phyloP scores from a whole-genome alignment of 2,888 invertebrate species.

The Drymonia ruficornis region DNA sequence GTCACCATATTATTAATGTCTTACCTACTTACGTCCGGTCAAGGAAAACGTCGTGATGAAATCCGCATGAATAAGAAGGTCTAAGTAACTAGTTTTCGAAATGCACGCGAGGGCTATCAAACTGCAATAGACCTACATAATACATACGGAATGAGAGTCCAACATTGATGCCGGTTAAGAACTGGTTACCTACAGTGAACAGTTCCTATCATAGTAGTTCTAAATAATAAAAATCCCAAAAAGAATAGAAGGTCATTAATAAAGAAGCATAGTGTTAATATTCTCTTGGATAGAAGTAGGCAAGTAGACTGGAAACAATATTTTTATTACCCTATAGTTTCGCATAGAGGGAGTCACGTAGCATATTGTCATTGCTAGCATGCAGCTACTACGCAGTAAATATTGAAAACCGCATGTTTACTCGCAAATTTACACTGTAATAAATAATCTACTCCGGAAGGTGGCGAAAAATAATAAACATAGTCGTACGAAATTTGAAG shows the following conservation, averaged over 20 bases:
- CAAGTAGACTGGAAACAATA: too few relatives aligned
- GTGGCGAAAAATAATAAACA: not conserved
- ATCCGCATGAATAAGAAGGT: conserved; percentile 2
- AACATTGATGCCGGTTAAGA: too few relatives aligned
- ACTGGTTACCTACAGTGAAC: too few relatives aligned
- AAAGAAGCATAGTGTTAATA: too few relatives aligned
- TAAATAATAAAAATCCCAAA: too few relatives aligned
- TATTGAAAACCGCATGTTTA: not conserved
- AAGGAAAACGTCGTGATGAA: conserved; percentile 2
- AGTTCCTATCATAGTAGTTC: too few relatives aligned
- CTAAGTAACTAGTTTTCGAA: conserved; percentile 2
- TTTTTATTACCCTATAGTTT: too few relatives aligned
- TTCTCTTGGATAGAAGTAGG: too few relatives aligned
- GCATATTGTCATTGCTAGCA: too few relatives aligned
- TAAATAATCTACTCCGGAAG: not conserved
- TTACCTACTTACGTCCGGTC: not conserved
- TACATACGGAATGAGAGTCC: not conserved
- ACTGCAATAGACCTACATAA: not conserved
- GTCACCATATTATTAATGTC: not conserved
- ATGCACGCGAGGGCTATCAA: not conserved
- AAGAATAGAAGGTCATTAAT: too few relatives aligned
- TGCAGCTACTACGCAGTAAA: not conserved
- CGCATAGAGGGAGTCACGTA: too few relatives aligned
- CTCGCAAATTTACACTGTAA: not conserved
- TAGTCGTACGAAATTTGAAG: not conserved